Conservation (phyloP, 37 sponge, comb jelly and placozoan species). For the Halichondria panicea region DNA sequence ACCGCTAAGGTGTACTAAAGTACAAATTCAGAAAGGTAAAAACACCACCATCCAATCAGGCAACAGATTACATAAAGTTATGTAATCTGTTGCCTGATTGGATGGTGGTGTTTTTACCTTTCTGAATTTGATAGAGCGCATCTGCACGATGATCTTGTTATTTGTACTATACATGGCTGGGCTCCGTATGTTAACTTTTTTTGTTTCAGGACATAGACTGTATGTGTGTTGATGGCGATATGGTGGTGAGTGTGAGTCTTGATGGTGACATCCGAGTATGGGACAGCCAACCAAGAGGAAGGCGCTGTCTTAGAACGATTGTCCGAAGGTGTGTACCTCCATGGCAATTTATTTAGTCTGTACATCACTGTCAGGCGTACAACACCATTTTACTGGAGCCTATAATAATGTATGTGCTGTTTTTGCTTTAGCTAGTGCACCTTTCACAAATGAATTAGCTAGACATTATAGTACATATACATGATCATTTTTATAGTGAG, state of each 20-base stretch:
- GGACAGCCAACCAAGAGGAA: slow-evolving; percentile 36
- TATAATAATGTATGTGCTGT: slow-evolving; percentile 6
- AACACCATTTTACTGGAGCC: background rate
- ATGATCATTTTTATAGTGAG: background rate
- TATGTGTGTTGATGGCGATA: slow-evolving; percentile 39
- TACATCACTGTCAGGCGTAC: background rate
- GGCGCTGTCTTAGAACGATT: slow-evolving; percentile 30
- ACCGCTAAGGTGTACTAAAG: too few species aligned
- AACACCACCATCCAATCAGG: too few species aligned
- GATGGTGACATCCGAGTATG: slow-evolving; percentile 63
- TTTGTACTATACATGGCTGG: background rate
- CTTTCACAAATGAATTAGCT: too few species aligned
- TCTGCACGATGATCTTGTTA: background rate
- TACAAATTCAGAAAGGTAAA: too few species aligned
- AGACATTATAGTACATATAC: background rate
- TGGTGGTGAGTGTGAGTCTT: slow-evolving; percentile 40
- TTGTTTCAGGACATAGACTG: slow-evolving; percentile 50
- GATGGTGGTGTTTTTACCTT: too few species aligned
- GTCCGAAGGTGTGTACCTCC: slow-evolving; percentile 33
- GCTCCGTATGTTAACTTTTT: background rate
- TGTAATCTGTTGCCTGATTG: too few species aligned
- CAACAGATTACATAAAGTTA: too few species aligned
- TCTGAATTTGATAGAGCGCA: too few species aligned
- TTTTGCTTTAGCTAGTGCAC: too few species aligned
- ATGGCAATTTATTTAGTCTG: background rate